phyloP scores from a whole-genome alignment of 2,888 invertebrate species.

The Diarsia dahlii region DNA sequence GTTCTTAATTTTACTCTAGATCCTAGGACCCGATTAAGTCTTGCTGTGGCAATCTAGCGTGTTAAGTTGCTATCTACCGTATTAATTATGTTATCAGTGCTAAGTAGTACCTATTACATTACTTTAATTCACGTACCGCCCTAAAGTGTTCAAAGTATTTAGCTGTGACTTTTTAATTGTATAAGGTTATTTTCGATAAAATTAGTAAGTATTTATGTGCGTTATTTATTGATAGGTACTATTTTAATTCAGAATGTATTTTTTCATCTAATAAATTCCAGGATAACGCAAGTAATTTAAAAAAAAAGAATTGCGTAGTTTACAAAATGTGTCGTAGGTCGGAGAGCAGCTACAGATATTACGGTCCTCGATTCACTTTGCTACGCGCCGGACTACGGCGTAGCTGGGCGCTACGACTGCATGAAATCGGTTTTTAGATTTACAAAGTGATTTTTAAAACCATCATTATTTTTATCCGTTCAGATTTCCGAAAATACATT shows the following conservation, averaged over 20 bases:
- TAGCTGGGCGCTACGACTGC: constrained; percentile 6
- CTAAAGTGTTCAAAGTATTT: constrained; percentile 2
- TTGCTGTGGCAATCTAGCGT: constrained; percentile 55
- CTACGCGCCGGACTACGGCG: constrained; percentile 16
- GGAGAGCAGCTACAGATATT: neutral
- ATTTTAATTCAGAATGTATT: constrained; percentile 14
- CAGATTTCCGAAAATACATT: constrained; percentile 17
- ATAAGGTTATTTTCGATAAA: neutral
- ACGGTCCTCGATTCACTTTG: neutral
- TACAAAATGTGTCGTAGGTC: neutral
- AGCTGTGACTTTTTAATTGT: constrained; percentile 1
- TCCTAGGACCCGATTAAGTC: constrained; percentile 44
- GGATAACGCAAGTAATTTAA: neutral
- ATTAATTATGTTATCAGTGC: constrained; percentile 31
- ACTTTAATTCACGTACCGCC: constrained; percentile 11
- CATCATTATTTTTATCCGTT: neutral
- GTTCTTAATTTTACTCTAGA: constrained; percentile 32
- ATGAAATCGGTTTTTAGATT: neutral
- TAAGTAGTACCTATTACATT: constrained; percentile 34
- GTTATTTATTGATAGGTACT: constrained; percentile 9
- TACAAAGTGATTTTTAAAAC: neutral
- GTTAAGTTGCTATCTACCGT: constrained; percentile 52
- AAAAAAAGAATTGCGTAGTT: neutral
- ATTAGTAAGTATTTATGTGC: constrained; percentile 28
- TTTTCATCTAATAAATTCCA: neutral